These are phyloP conservation scores for Patagioenas fasciata DNA, from an alignment of 2,113 vertebrate species.

Conservation along the genomic window DNA sequence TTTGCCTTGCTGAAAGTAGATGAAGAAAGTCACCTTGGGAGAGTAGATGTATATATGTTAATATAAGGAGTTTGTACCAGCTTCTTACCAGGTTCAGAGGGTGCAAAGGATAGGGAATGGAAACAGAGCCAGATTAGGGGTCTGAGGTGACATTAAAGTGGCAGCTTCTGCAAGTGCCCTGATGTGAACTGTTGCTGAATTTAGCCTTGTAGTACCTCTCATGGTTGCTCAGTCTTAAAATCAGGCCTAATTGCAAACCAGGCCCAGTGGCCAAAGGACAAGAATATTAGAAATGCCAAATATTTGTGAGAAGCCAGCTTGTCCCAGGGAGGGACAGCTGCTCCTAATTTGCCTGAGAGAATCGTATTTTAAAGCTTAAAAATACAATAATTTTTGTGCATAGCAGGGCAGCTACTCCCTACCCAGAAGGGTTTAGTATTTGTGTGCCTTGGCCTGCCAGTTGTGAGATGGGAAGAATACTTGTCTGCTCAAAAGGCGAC, in stretches of 20 bases:
- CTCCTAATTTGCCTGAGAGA: slow-evolving; percentile 63
- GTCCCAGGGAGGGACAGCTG: slow-evolving; percentile 65
- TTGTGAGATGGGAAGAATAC: slow-evolving; percentile 41
- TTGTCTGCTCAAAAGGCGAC: slow-evolving; percentile 25
- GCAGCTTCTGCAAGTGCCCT: background rate
- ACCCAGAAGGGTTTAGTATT: slow-evolving; percentile 67
- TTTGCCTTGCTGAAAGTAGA: background rate
- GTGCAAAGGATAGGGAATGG: background rate
- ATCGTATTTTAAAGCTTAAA: slow-evolving; percentile 64
- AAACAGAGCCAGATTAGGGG: background rate
- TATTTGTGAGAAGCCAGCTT: slow-evolving; percentile 58
- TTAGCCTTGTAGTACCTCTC: slow-evolving; percentile 4
- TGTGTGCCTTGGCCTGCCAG: slow-evolving; percentile 56
- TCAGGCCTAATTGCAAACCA: slow-evolving; percentile 37
- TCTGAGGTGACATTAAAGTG: background rate
- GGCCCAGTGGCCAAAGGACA: slow-evolving; percentile 43
- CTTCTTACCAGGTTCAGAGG: background rate
- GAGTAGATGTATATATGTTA: fast-evolving
- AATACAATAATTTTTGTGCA: slow-evolving; percentile 69
- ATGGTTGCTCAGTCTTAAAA: slow-evolving; percentile 24
- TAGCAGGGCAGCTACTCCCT: slow-evolving; percentile 60
- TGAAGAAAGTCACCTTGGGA: background rate
- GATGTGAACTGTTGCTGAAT: background rate
- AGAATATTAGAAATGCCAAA: slow-evolving; percentile 51
- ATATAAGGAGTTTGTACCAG: background rate